Evolutionary conservation across 2,888 invertebrate species (phyloP).

Genomic region (Belgica antarctica): DNA sequence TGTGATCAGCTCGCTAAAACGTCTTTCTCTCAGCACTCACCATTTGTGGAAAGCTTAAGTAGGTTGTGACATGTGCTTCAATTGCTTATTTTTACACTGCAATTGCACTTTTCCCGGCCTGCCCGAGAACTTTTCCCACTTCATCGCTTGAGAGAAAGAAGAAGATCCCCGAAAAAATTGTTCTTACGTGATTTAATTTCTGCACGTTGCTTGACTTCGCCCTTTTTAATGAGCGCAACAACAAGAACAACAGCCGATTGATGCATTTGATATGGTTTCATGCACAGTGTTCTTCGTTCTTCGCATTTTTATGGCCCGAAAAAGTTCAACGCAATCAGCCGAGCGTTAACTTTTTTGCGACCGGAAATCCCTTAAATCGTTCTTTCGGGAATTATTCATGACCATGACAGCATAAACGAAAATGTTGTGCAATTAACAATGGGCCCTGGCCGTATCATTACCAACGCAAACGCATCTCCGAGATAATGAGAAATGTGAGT

Average conservation of each 20-base stretch:
- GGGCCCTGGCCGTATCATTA: neutral
- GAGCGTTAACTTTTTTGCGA: conserved; percentile 25
- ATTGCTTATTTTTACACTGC: conserved; percentile 11
- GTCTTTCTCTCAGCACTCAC: neutral
- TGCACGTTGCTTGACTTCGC: neutral
- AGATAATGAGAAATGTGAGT: neutral
- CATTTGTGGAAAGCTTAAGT: neutral
- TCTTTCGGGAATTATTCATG: conserved; percentile 26
- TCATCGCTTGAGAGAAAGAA: neutral
- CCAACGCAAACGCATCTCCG: neutral
- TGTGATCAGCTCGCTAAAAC: neutral
- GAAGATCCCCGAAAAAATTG: neutral
- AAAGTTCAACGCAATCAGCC: neutral
- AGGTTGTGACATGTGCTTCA: neutral
- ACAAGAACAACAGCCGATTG: no score
- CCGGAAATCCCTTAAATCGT: conserved; percentile 35
- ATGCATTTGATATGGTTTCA: conserved; percentile 41
- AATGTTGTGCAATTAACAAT: neutral
- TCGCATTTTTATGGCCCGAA: no score
- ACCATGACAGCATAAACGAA: neutral
- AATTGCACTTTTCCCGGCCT: conserved; percentile 29
- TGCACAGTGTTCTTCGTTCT: conserved; percentile 33
- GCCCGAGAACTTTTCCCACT: neutral
- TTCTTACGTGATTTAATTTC: neutral
- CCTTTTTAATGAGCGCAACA: neutral